Evolutionary conservation across 2,113 vertebrate species (phyloP).

Genomic region (Cricetomys ansorgei): DNA sequence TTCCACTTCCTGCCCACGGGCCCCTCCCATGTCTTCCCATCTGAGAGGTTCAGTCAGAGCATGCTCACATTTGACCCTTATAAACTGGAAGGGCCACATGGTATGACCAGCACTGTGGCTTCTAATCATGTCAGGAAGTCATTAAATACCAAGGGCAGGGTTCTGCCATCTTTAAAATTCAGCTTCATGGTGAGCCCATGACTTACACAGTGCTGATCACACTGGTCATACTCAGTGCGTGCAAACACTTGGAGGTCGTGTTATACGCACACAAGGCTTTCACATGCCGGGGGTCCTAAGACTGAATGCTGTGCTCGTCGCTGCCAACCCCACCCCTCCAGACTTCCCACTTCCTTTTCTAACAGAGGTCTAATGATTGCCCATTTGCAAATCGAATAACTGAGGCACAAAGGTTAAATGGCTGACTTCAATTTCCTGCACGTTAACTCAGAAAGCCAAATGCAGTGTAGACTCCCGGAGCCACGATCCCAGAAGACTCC

Average conservation of each 20-base stretch:
- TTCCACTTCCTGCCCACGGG: too few relatives aligned
- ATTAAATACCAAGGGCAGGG: neutral
- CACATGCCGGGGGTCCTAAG: neutral
- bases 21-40: neutral
- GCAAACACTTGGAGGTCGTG: neutral
- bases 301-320: neutral
- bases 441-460: neutral
- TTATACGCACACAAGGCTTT: neutral
- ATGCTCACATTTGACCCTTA: neutral
- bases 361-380: neutral
- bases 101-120: neutral
- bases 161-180: neutral
- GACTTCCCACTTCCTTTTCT: neutral
- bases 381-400: slow-evolving; percentile 3
- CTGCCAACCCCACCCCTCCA: too few relatives aligned
- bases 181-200: neutral
- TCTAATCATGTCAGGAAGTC: neutral
- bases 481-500: neutral
- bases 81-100: neutral
- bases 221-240: too few relatives aligned
- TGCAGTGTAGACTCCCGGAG: neutral
- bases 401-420: neutral
- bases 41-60: neutral
- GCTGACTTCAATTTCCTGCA: neutral
- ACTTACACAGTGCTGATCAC: neutral